Conservation (phyloP, 2,113 vertebrate genomes). For the Bos indicus region DNA sequence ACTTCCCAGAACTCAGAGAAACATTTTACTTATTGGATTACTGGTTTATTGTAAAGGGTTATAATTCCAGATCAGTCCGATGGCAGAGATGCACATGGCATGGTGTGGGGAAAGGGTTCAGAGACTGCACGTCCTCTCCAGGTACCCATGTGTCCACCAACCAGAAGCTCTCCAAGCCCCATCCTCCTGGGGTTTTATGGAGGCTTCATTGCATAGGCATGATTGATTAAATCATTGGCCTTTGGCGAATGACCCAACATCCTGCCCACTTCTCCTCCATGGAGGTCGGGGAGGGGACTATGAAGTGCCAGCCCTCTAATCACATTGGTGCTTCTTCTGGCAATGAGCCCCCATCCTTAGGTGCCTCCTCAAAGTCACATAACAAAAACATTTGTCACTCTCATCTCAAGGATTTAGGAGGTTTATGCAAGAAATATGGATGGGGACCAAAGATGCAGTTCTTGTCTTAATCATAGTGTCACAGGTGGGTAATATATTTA, state of each 20-base stretch:
- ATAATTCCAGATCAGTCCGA: background rate
- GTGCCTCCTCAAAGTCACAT: background rate
- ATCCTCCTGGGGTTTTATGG: background rate
- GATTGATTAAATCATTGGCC: background rate
- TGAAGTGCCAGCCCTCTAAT: background rate
- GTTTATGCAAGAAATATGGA: background rate
- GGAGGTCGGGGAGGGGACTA: background rate
- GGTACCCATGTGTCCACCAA: background rate
- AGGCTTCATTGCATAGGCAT: background rate
- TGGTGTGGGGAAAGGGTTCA: background rate
- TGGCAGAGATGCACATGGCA: background rate
- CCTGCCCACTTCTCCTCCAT: background rate
- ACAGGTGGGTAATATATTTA: no score
- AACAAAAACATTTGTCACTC: background rate
- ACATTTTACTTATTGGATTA: background rate
- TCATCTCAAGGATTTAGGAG: background rate
- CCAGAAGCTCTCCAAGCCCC: background rate
- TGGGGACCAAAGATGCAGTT: background rate
- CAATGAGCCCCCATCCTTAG: background rate
- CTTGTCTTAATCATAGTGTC: background rate
- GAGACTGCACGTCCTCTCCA: background rate
- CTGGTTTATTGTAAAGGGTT: background rate
- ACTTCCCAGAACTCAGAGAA: background rate
- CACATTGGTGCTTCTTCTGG: background rate
- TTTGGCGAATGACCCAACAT: background rate